These are phyloP conservation scores for Herpetotheres cachinnans DNA, from an alignment of 2,113 vertebrate species.

Conservation along the genomic window DNA sequence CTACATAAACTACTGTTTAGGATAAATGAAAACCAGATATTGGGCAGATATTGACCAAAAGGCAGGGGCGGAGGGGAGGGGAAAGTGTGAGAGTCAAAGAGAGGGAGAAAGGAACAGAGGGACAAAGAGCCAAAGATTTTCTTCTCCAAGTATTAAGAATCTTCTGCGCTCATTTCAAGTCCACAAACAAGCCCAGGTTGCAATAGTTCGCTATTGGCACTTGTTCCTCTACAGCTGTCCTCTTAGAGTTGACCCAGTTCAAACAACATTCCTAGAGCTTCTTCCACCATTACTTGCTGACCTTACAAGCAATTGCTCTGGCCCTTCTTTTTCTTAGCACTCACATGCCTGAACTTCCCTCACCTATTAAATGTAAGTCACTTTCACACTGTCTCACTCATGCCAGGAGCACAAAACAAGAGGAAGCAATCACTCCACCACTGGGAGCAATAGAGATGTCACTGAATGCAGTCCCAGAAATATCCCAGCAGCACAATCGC, in stretches of 20 bases:
- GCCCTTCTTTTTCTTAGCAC: neutral
- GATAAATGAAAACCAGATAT: neutral
- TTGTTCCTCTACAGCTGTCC: neutral
- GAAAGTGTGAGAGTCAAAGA: neutral
- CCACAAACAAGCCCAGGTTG: neutral
- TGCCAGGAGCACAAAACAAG: neutral
- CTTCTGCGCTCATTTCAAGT: neutral
- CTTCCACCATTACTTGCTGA: neutral
- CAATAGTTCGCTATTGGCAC: rapidly evolving
- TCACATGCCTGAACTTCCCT: neutral
- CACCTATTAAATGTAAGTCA: neutral
- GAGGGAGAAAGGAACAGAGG: neutral
- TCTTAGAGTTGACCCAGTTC: neutral
- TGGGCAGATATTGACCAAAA: neutral
- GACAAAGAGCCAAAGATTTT: neutral
- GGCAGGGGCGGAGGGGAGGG: rapidly evolving
- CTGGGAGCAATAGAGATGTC: neutral
- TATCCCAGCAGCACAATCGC: neutral
- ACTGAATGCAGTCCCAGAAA: neutral
- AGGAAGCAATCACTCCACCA: neutral
- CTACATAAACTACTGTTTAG: neutral
- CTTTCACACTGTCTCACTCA: neutral
- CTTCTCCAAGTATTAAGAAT: neutral
- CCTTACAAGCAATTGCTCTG: neutral
- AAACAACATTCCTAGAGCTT: neutral